Percentiles rank a stretch among this genome's conserved stretches.
These are phyloP conservation scores for Timandra comae DNA, from an alignment of 2,888 invertebrate genomes.

Conservation along the genomic window DNA sequence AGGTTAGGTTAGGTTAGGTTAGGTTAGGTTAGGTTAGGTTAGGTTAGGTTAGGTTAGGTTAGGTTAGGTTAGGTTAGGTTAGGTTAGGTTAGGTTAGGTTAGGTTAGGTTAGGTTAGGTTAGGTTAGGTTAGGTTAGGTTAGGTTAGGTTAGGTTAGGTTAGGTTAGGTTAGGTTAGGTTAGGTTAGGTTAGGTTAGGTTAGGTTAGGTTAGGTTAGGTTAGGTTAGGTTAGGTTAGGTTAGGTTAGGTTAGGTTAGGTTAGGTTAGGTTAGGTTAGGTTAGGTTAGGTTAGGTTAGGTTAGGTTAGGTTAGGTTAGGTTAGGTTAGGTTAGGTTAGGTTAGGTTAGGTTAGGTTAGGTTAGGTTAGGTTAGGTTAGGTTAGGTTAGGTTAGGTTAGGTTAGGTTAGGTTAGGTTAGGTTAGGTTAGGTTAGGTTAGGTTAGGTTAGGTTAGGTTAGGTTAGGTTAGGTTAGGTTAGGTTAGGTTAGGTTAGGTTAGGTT, in stretches of 20 bases:
- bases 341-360: constrained; percentile 11
- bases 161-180: constrained; percentile 12
- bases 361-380: constrained; percentile 12
- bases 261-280: constrained; percentile 9
- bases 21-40: constrained; percentile 12
- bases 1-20: constrained; percentile 13
- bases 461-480: constrained; percentile 12
- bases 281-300: constrained; percentile 22
- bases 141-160: constrained; percentile 17
- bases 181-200: constrained; percentile 12
- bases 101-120: constrained; percentile 12
- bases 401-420: constrained; percentile 12
- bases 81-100: constrained; percentile 11
- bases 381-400: constrained; percentile 12
- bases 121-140: constrained; percentile 20
- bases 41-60: constrained; percentile 5
- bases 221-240: constrained; percentile 10
- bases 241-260: constrained; percentile 9
- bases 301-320: constrained; percentile 15
- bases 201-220: constrained; percentile 13
- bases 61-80: constrained; percentile 9
- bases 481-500: constrained; percentile 2
- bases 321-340: constrained; percentile 9
- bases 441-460: constrained; percentile 16
- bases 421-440: constrained; percentile 13